Percentiles rank a stretch among this genome's conserved stretches.
phyloP scores from a whole-genome alignment of 2,797 vertebrate genomes.

The Myoxocephalus aenaeus region DNA sequence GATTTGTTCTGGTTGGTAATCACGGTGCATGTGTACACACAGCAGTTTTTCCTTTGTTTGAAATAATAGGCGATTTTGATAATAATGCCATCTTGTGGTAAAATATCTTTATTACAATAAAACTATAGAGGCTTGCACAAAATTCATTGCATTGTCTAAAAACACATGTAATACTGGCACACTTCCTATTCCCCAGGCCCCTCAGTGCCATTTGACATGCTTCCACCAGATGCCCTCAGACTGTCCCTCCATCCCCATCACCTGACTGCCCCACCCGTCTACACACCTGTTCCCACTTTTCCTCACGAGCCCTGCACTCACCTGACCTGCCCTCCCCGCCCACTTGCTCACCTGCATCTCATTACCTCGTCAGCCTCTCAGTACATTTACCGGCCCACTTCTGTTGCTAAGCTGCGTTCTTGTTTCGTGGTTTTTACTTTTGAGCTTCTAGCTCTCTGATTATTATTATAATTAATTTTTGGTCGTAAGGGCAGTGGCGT shows the following conservation, averaged over 20 bases:
- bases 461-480: neutral
- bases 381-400: neutral
- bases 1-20: neutral
- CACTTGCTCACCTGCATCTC: conserved; percentile 2
- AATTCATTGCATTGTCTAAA: neutral
- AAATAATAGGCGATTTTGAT: neutral
- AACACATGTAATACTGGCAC: neutral
- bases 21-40: neutral
- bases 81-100: conserved; percentile 42
- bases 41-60: neutral
- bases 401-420: neutral
- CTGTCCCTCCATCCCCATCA: neutral
- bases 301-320: neutral
- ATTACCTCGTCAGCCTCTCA: neutral
- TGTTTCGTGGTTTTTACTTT: neutral
- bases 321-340: neutral
- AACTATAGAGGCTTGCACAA: neutral
- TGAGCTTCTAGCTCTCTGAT: neutral
- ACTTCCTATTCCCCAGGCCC: neutral
- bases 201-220: neutral
- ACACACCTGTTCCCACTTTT: neutral
- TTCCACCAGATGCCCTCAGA: neutral
- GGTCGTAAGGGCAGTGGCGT: too few relatives aligned
- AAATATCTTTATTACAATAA: conserved; percentile 32
- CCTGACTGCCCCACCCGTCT: neutral